Conservation (phyloP, 2,888 invertebrate species). For the Patella caerulea region DNA sequence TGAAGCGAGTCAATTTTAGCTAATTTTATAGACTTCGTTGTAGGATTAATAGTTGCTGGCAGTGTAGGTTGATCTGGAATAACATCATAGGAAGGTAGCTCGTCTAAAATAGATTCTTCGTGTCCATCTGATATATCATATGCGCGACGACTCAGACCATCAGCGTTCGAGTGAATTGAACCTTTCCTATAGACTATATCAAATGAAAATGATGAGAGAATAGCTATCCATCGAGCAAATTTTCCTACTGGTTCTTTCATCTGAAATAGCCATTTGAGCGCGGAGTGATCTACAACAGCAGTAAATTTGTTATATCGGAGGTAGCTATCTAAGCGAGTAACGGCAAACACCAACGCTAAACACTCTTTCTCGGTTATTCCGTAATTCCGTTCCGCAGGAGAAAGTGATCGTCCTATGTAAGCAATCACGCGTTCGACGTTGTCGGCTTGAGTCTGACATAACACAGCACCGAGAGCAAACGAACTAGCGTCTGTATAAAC, state of each 20-base stretch:
- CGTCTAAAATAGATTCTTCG: neutral
- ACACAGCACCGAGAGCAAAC: too few relatives aligned
- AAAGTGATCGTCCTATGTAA: too few relatives aligned
- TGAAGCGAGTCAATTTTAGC: neutral
- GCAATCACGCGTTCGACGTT: too few relatives aligned
- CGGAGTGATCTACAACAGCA: slow-evolving; percentile 17
- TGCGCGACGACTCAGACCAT: neutral
- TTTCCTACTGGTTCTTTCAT: slow-evolving; percentile 8
- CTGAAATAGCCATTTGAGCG: slow-evolving; percentile 19
- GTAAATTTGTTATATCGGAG: slow-evolving; percentile 12
- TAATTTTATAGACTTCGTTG: neutral
- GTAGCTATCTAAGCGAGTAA: slow-evolving; percentile 19
- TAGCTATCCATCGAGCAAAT: neutral
- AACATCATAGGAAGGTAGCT: neutral
- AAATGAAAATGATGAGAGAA: neutral
- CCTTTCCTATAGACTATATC: neutral
- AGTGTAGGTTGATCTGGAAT: neutral
- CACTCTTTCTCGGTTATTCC: slow-evolving; percentile 22
- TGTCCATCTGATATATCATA: neutral
- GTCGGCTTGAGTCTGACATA: too few relatives aligned
- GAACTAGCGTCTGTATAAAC: too few relatives aligned
- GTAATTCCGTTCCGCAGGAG: too few relatives aligned
- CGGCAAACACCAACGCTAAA: slow-evolving; percentile 21
- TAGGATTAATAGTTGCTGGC: neutral
- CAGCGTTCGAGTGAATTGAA: neutral